Conservation (phyloP, 2,797 vertebrate species). For the Sebastes steindachneri region DNA sequence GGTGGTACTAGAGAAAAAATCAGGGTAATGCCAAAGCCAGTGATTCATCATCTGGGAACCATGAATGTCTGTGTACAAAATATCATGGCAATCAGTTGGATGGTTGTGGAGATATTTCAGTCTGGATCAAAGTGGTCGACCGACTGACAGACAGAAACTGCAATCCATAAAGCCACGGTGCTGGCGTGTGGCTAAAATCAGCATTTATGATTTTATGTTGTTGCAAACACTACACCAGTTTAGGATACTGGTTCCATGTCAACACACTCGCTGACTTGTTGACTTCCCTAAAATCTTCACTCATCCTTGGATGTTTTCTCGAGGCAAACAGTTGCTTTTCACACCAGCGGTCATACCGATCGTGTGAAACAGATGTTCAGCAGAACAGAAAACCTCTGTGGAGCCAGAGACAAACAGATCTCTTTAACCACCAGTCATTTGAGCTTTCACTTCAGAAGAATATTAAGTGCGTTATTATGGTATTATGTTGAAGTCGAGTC, state of each 20-base stretch:
- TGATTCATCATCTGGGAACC: neutral
- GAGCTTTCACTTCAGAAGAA: neutral
- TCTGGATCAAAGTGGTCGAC: neutral
- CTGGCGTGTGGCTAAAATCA: neutral
- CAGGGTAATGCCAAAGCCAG: no score
- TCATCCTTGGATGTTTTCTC: constrained; percentile 53
- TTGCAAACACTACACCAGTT: neutral
- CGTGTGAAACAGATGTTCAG: constrained; percentile 67
- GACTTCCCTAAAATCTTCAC: neutral
- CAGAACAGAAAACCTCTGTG: neutral
- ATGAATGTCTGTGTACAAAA: neutral
- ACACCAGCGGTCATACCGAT: constrained; percentile 26
- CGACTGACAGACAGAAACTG: no score
- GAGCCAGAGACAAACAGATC: neutral
- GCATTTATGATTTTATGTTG: neutral
- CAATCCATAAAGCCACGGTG: neutral
- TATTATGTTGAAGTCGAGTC: neutral
- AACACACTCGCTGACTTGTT: neutral
- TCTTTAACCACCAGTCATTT: neutral
- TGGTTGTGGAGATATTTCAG: neutral
- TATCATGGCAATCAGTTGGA: neutral
- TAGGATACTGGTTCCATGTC: neutral
- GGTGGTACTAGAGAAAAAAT: no score
- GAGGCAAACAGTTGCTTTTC: constrained; percentile 69
- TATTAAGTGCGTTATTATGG: neutral